Conservation (phyloP, 1,140 invertebrate genomes). For the Diuraphis noxia region DNA sequence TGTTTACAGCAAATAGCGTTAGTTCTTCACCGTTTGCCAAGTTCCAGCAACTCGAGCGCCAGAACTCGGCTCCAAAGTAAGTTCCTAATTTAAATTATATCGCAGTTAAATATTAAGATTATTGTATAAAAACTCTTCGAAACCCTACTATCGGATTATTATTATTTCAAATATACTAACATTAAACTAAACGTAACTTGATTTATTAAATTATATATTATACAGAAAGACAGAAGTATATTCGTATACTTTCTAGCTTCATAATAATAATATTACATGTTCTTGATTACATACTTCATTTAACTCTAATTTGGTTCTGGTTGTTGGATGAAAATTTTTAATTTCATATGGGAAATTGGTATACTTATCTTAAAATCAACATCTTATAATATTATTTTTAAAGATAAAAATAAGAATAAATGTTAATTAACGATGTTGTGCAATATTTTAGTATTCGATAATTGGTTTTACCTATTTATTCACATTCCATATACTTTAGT, state of each 20-base stretch:
- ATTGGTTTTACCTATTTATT: background rate
- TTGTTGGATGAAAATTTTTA: conserved; percentile 8
- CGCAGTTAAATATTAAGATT: background rate
- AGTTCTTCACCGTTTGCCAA: conserved; percentile 81
- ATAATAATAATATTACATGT: conserved; percentile 14
- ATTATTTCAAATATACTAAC: conserved; percentile 28
- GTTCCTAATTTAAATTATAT: conserved; percentile 57
- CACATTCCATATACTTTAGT: background rate
- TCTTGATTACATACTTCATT: conserved; percentile 30
- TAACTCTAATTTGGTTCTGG: conserved; percentile 44
- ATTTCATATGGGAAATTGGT: conserved; percentile 29
- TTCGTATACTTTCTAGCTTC: background rate
- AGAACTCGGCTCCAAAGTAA: conserved; percentile 80
- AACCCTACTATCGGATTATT: conserved; percentile 14
- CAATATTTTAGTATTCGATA: background rate
- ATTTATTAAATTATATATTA: background rate
- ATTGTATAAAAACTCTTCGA: conserved; percentile 17
- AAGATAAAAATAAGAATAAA: background rate
- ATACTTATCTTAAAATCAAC: background rate
- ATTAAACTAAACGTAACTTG: conserved; percentile 2
- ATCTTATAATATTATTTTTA: background rate
- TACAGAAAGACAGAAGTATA: background rate
- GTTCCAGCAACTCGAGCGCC: conserved; percentile 85
- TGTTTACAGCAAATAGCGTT: conserved; percentile 56
- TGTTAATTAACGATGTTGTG: background rate